Conservation (phyloP, 2,113 vertebrate genomes). For the Ifrita kowaldi region DNA sequence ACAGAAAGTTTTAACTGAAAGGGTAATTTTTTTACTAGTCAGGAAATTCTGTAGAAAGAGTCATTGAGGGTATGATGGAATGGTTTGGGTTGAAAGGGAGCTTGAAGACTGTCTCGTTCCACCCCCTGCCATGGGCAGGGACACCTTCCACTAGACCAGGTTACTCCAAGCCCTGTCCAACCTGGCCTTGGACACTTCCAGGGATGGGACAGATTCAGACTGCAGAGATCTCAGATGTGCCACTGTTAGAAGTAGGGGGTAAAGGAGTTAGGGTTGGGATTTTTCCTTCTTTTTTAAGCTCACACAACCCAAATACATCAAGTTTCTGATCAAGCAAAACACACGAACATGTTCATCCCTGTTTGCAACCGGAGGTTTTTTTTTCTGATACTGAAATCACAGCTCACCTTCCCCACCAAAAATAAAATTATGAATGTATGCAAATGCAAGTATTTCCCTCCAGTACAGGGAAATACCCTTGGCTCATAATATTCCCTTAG, state of each 20-base stretch:
- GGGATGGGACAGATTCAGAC: not conserved
- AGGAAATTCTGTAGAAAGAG: not conserved
- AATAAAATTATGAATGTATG: not conserved
- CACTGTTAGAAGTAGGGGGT: accelerated
- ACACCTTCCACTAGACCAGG: not conserved
- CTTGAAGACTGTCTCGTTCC: not conserved
- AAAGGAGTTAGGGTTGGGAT: too few species aligned
- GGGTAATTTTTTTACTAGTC: not conserved
- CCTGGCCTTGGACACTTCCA: not conserved
- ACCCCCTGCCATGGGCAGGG: accelerated
- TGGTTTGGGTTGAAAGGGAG: not conserved
- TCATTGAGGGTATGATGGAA: too few species aligned
- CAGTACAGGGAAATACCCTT: not conserved
- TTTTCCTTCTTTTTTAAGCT: not conserved
- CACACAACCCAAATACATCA: not conserved
- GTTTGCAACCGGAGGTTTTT: not conserved
- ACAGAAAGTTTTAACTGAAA: not conserved
- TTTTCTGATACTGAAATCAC: not conserved
- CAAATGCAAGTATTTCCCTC: not conserved
- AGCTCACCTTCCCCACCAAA: not conserved
- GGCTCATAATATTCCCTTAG: not conserved
- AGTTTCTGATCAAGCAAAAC: not conserved
- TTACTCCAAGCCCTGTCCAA: accelerated
- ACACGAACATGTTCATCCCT: accelerated
- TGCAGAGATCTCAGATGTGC: not conserved